Evolutionary conservation across 2,888 invertebrate species (phyloP), one percentile per base, ranked within the genome.

Genomic region (Trimorus sp.): DNA sequence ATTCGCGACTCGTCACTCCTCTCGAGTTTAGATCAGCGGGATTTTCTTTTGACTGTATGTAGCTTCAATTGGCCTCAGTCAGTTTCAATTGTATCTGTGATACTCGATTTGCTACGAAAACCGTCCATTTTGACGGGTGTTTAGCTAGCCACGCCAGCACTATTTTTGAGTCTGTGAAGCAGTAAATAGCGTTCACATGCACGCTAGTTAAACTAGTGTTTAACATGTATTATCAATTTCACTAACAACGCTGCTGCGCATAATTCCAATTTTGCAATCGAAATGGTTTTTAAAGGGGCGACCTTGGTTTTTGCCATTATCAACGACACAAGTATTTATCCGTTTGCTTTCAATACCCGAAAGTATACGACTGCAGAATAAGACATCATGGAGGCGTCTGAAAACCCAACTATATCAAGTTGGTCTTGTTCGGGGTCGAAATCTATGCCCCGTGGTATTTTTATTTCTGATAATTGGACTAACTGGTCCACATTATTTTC

Each of bases 51-150:
- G 63, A 63, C 0, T 0, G n/a, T 7, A 63, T 51, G n/a, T 63
- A 38, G 12, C 40, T 7, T 36, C 48, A 60, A 5, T 11, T 26
- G 11, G 45, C 60, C 7, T 16, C 14, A 1, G 45, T 12, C 40
- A 63, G 26, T 15, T 51, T 49, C 1, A 15, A 14, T n/a, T 51
- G 63, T 15, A 51, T 63, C 11, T 49, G 9, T 0, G 51, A 49
- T 14, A 51, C 38, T 37, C 63, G 9, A 37, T 63, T 63, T 11
- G 45, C 49, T 9, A 63, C 63, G 15, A 51, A 49, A 51, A n/a
- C n/a, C n/a, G 14, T 12, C 49, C 63, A 63, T 0, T n/a, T n/a
- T n/a, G n/a, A n/a, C n/a, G n/a, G n/a, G n/a, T n/a, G n/a, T n/a
- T n/a, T n/a, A n/a, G n/a, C n/a, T n/a, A n/a, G n/a, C n/a, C n/a